Conservation (phyloP, 2,888 invertebrate genomes). For the Chrysina gloriosa region DNA sequence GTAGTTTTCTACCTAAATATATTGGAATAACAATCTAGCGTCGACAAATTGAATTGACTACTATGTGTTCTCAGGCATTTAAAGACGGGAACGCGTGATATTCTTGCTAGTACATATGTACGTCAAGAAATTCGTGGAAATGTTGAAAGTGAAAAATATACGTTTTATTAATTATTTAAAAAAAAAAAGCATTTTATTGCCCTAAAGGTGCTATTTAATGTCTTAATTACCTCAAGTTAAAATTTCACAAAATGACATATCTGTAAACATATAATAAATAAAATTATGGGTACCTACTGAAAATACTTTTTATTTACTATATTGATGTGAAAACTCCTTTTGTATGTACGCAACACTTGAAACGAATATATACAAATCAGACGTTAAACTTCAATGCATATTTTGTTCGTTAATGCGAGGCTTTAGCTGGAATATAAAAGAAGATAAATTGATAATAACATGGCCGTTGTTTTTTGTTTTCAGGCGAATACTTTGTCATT, state of each 20-base stretch:
- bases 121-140: too few relatives aligned
- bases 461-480: background rate
- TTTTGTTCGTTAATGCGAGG: background rate
- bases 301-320: background rate
- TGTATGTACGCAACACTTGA: background rate
- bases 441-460: background rate
- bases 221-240: too few relatives aligned
- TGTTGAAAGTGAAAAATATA: too few relatives aligned
- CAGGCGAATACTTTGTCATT: conserved; percentile 94
- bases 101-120: too few relatives aligned
- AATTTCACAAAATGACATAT: too few relatives aligned
- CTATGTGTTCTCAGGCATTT: too few relatives aligned
- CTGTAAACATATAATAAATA: too few relatives aligned
- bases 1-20: background rate
- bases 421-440: background rate
- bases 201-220: too few relatives aligned
- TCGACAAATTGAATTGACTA: background rate
- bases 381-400: background rate
- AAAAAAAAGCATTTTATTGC: too few relatives aligned
- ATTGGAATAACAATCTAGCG: background rate
- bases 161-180: too few relatives aligned
- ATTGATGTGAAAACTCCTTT: background rate
- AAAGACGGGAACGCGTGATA: too few relatives aligned
- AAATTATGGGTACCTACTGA: background rate
- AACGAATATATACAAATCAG: background rate